Evolutionary conservation across 2,888 invertebrate species (phyloP).

Genomic region (Chrysolina haemoptera): DNA sequence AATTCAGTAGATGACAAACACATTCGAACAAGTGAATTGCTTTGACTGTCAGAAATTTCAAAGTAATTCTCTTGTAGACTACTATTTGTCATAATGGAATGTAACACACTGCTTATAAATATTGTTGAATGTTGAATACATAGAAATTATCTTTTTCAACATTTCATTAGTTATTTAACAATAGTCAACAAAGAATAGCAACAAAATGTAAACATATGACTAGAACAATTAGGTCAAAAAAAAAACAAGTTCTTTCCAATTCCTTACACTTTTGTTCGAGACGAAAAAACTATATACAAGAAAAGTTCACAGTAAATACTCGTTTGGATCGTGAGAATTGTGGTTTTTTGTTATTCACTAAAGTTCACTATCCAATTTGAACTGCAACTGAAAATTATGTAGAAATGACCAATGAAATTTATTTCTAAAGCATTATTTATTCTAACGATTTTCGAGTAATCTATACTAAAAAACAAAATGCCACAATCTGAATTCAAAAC

Average conservation of each 20-base stretch:
- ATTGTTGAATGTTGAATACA: background rate
- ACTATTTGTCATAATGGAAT: conserved; percentile 26
- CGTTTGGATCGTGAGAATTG: background rate
- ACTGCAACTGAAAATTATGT: too few species aligned
- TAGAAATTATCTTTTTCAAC: background rate
- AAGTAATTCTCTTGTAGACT: conserved; percentile 1
- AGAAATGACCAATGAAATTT: too few species aligned
- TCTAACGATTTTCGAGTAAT: too few species aligned
- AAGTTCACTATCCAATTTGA: too few species aligned
- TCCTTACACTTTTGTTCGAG: background rate
- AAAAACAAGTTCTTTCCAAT: background rate
- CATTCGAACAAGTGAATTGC: conserved; percentile 6
- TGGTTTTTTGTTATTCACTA: background rate
- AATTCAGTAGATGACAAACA: conserved; percentile 24
- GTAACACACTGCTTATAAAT: conserved; percentile 26
- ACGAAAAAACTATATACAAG: background rate
- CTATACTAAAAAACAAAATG: background rate
- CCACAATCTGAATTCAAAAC: background rate
- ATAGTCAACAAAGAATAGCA: conserved; percentile 6
- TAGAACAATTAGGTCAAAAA: conserved; percentile 8
- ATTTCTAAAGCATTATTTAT: too few species aligned
- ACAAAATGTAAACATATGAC: conserved; percentile 8
- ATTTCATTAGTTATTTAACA: conserved; percentile 12
- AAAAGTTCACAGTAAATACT: background rate
- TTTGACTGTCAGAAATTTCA: background rate